Evolutionary conservation across 2,888 invertebrate genomes (phyloP).

Genomic region (Drosophila falleni): DNA sequence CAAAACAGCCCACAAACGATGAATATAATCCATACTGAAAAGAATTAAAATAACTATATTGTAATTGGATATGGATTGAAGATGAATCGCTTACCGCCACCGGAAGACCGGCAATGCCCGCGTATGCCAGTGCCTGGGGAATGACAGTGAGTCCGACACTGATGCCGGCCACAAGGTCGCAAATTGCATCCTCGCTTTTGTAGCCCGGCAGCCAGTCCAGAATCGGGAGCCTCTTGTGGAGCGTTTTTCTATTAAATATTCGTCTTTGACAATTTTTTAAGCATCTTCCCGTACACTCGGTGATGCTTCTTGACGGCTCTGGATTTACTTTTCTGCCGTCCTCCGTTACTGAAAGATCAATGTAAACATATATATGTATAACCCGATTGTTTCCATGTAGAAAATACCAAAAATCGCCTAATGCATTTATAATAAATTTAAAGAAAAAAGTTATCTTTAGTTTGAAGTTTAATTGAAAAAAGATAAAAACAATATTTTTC

Average conservation of each 20-base stretch:
- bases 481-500: too few relatives aligned
- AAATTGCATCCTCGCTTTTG: conserved; percentile 89
- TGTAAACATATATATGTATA: not conserved
- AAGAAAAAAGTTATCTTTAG: too few relatives aligned
- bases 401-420: too few relatives aligned
- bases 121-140: conserved; percentile 94
- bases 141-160: conserved; percentile 97
- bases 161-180: conserved; percentile 95
- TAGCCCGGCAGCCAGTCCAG: conserved; percentile 92
- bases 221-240: conserved; percentile 91
- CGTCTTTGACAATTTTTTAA: conserved; percentile 85
- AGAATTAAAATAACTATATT: not conserved
- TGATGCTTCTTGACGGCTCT: conserved; percentile 64
- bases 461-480: too few relatives aligned
- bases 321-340: conserved; percentile 85
- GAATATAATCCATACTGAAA: conserved; percentile 95
- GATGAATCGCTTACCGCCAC: conserved; percentile 86
- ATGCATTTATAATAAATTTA: too few relatives aligned
- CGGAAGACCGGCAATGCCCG: conserved; percentile 92
- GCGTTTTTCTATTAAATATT: conserved; percentile 89
- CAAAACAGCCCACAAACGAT: conserved; percentile 95
- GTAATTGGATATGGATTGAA: not conserved
- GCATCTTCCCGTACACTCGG: conserved; percentile 84
- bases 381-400: too few relatives aligned
- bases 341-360: conserved; percentile 86